Evolutionary conservation across 2,888 invertebrate species (phyloP).

Genomic region (Formica aserva): DNA sequence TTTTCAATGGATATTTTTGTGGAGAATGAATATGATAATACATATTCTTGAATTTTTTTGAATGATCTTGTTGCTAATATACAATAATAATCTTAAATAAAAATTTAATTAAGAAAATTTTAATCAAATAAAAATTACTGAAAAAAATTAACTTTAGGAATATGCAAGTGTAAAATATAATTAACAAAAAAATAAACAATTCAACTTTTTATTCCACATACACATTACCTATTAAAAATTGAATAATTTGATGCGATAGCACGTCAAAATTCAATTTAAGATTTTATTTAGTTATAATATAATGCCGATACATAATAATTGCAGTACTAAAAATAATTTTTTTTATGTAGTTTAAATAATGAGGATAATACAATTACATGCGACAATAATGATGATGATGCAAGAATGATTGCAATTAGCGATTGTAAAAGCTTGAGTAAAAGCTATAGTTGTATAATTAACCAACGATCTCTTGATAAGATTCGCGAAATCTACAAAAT

Average conservation of each 20-base stretch:
- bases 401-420: slow-evolving; percentile 36
- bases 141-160: background rate
- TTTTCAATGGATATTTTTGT: background rate
- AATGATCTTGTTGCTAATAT: background rate
- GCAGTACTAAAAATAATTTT: background rate
- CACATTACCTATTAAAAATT: background rate
- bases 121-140: background rate
- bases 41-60: background rate
- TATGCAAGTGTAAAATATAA: background rate
- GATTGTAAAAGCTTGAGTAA: slow-evolving; percentile 8
- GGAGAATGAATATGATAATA: background rate
- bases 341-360: slow-evolving; percentile 14
- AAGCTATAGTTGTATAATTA: slow-evolving; percentile 22
- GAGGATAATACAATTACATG: slow-evolving; percentile 11
- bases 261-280: background rate
- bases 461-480: background rate
- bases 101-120: background rate
- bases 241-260: background rate
- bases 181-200: background rate
- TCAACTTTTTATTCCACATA: background rate
- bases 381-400: slow-evolving; percentile 20
- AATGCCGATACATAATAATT: background rate
- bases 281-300: background rate
- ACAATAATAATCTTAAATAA: background rate
- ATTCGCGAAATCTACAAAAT: slow-evolving; percentile 27